phyloP scores from a whole-genome alignment of 1,140 invertebrate species.

The Spodoptera litura region DNA sequence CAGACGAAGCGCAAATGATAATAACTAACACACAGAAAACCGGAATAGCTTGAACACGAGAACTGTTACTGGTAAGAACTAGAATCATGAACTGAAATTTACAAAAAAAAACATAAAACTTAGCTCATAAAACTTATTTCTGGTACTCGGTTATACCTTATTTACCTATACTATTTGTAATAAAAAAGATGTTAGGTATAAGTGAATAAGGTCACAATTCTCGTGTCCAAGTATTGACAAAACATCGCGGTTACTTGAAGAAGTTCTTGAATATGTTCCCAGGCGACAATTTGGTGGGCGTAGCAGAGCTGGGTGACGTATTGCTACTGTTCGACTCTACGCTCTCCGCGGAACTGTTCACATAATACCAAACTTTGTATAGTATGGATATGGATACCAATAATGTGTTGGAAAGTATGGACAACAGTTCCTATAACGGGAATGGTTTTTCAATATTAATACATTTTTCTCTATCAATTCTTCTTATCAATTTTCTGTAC shows the following conservation, averaged over 20 bases:
- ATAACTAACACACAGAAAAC: slow-evolving; percentile 51
- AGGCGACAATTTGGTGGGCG: slow-evolving; percentile 91
- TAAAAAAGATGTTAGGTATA: neutral
- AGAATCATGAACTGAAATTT: too few relatives aligned
- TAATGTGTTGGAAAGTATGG: too few relatives aligned
- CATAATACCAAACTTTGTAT: slow-evolving; percentile 57
- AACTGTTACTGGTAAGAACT: slow-evolving; percentile 5
- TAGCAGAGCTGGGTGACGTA: slow-evolving; percentile 83
- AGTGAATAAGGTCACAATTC: slow-evolving; percentile 22
- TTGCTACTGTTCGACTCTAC: slow-evolving; percentile 85
- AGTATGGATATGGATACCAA: neutral
- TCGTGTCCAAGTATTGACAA: slow-evolving; percentile 48
- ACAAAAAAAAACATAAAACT: too few relatives aligned
- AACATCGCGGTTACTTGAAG: slow-evolving; percentile 91
- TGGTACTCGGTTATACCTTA: too few relatives aligned
- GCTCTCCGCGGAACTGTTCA: slow-evolving; percentile 72
- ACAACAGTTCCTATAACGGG: too few relatives aligned
- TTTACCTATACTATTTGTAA: too few relatives aligned
- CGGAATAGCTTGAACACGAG: slow-evolving; percentile 61
- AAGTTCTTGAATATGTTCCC: slow-evolving; percentile 97
- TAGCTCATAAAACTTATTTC: too few relatives aligned
- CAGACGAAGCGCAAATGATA: slow-evolving; percentile 57
- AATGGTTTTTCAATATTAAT: neutral
- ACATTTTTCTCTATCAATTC: neutral
- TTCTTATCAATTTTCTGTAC: neutral